Conservation (phyloP, 2,113 vertebrate genomes). For the Rhynchomys soricoides region DNA sequence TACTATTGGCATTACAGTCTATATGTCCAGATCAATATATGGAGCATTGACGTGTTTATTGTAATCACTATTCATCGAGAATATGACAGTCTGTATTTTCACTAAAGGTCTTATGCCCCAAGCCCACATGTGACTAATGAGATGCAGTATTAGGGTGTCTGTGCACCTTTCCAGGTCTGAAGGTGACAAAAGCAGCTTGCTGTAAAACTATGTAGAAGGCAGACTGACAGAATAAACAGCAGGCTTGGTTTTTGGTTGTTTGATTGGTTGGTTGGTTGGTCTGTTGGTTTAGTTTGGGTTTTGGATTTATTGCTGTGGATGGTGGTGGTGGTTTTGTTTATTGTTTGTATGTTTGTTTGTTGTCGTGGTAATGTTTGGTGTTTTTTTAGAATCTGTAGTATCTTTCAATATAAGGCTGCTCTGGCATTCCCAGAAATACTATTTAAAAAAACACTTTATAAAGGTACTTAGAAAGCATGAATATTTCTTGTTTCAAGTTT, state of each 20-base stretch:
- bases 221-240: background rate
- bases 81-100: background rate
- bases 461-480: background rate
- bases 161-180: background rate
- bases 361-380: background rate
- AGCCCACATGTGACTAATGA: slow-evolving; percentile 49
- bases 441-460: background rate
- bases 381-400: background rate
- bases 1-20: background rate
- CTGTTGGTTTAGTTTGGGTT: background rate
- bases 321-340: background rate
- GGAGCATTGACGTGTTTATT: background rate
- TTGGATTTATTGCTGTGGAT: background rate
- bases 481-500: background rate
- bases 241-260: background rate
- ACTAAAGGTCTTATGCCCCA: background rate
- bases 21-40: background rate
- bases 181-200: background rate
- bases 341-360: background rate
- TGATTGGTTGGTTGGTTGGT: background rate
- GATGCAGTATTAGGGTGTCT: background rate
- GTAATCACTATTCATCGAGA: no score
- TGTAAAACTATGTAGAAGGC: background rate
- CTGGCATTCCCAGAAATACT: background rate
- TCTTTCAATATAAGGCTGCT: background rate